Evolutionary conservation across 2,888 invertebrate species (phyloP).

Genomic region (Mactromeris polynyma): DNA sequence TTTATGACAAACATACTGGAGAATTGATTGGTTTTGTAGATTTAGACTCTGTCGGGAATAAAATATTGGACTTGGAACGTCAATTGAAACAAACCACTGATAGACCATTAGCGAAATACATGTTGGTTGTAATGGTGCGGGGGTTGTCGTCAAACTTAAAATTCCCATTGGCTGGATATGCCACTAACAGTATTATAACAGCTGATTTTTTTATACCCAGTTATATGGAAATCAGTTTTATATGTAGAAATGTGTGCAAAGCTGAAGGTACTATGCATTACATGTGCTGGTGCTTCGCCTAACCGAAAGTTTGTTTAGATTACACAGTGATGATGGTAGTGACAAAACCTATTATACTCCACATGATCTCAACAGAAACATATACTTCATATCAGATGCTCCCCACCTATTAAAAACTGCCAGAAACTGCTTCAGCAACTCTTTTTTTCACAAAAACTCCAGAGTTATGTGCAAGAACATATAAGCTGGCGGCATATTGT

Average conservation of each 20-base stretch:
- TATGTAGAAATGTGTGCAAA: conserved; percentile 42
- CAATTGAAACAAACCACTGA: background rate
- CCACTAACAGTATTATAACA: conserved; percentile 43
- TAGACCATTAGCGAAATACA: conserved; percentile 47
- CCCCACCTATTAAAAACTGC: conserved; percentile 67
- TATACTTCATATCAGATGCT: conserved; percentile 65
- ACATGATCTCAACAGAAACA: background rate
- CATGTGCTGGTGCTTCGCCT: conserved; percentile 10
- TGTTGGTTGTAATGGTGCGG: conserved; percentile 59
- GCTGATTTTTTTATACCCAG: conserved; percentile 61
- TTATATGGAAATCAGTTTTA: conserved; percentile 59
- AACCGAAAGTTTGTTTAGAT: background rate
- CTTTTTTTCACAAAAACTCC: conserved; percentile 57
- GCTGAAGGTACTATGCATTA: conserved; percentile 36
- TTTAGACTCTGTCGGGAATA: conserved; percentile 33
- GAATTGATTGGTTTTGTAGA: conserved; percentile 65
- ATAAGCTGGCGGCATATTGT: conserved; percentile 53
- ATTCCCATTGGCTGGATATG: conserved; percentile 62
- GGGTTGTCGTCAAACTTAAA: conserved; percentile 46
- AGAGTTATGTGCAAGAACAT: conserved; percentile 61
- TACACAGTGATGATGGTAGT: background rate
- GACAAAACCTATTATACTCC: conserved; percentile 8
- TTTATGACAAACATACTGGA: conserved; percentile 66
- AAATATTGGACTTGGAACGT: background rate
- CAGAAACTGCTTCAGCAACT: conserved; percentile 67